Conservation (phyloP, 2,888 invertebrate genomes). For the Macrophya annulata region DNA sequence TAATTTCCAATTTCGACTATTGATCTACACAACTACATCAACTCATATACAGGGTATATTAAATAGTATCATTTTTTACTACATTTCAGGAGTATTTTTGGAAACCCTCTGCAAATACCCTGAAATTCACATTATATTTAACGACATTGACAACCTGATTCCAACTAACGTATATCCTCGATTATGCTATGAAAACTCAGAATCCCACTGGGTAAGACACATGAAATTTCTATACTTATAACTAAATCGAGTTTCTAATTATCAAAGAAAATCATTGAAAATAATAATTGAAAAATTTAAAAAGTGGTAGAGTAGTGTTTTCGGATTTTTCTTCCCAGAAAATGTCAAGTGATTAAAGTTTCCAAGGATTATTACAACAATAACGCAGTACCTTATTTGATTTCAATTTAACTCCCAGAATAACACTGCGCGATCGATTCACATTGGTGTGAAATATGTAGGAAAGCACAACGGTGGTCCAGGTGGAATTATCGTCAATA, state of each 20-base stretch:
- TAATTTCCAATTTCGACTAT: not conserved
- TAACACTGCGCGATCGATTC: not conserved
- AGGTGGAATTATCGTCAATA: constrained; percentile 10
- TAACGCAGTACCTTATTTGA: not conserved
- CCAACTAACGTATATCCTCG: not conserved
- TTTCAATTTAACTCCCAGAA: not conserved
- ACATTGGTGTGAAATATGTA: not conserved
- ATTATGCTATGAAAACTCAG: not conserved
- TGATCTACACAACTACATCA: not conserved
- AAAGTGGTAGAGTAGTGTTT: not conserved
- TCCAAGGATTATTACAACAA: not conserved
- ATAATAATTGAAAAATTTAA: not conserved
- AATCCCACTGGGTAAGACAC: not conserved
- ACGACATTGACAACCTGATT: constrained; percentile 1
- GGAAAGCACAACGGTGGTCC: constrained; percentile 2
- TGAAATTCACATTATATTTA: constrained; percentile 1
- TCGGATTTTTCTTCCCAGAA: not conserved
- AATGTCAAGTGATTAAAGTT: not conserved
- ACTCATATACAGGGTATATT: not conserved
- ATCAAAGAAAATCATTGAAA: not conserved
- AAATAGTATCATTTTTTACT: not conserved
- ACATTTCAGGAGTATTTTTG: constrained; percentile 12
- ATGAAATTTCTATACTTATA: not conserved
- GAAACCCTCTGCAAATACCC: not conserved
- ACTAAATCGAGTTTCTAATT: not conserved